Conservation (phyloP, 2,888 invertebrate species). For the Cantharis lateralis region DNA sequence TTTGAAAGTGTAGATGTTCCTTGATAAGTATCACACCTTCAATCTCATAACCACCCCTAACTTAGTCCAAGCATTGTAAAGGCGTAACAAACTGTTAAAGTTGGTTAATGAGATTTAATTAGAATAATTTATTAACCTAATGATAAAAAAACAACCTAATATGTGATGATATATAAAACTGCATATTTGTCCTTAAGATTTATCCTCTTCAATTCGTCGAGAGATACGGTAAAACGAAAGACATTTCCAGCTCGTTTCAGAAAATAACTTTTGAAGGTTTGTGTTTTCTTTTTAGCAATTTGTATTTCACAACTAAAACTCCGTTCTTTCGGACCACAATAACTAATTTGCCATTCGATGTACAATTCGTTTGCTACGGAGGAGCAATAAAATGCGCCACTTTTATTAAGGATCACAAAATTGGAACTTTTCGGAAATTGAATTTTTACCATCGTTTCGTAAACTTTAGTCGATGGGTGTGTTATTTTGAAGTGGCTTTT, state of each 20-base stretch:
- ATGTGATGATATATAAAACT: conserved; percentile 5
- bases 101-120: background rate
- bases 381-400: conserved; percentile 24
- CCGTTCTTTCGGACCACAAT: conserved; percentile 25
- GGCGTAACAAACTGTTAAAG: too few species aligned
- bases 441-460: conserved; percentile 14
- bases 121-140: background rate
- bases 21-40: too few species aligned
- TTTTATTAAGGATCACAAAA: conserved; percentile 20
- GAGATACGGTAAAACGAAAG: conserved; percentile 10
- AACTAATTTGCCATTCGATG: conserved; percentile 26
- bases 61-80: too few species aligned
- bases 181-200: conserved; percentile 25
- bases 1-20: too few species aligned
- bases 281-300: conserved; percentile 20
- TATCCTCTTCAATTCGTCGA: conserved; percentile 14
- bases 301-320: conserved; percentile 24
- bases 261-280: conserved; percentile 15
- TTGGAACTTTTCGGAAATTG: conserved; percentile 23
- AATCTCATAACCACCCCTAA: too few species aligned
- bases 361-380: conserved; percentile 12
- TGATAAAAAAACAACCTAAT: background rate
- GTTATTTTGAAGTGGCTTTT: conserved; percentile 22
- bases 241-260: conserved; percentile 18
- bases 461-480: conserved; percentile 25